Percentiles rank a stretch among this genome's conserved stretches.
These are phyloP conservation scores for Galeopterus variegatus DNA, from an alignment of 2,113 vertebrate species.

Conservation along the genomic window DNA sequence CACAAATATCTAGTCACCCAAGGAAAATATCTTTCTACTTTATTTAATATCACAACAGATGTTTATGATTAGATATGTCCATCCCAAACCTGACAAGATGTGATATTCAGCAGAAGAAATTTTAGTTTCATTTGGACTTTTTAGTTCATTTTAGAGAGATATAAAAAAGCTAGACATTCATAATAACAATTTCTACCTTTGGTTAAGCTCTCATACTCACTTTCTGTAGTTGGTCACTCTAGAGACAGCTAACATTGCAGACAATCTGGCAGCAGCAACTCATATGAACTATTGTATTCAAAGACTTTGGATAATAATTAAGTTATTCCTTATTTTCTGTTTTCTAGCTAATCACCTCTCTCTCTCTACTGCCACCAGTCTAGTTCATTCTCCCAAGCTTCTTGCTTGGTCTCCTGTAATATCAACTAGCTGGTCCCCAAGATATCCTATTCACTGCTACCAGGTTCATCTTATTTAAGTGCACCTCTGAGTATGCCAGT, in stretches of 20 bases:
- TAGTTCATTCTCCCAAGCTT: neutral
- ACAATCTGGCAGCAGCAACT: neutral
- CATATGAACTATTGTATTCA: neutral
- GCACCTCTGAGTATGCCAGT: neutral
- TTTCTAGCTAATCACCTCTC: neutral
- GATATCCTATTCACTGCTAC: neutral
- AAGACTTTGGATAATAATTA: neutral
- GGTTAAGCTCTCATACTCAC: neutral
- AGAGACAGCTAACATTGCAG: neutral
- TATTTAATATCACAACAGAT: neutral
- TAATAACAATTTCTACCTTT: neutral
- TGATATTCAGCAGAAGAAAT: neutral
- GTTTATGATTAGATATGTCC: neutral
- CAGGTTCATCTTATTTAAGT: neutral
- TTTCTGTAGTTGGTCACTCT: neutral
- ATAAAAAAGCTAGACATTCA: neutral
- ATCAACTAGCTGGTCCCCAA: fast-evolving
- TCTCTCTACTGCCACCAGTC: neutral
- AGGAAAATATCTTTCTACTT: neutral
- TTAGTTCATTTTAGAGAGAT: neutral
- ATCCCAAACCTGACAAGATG: neutral
- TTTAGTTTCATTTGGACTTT: neutral
- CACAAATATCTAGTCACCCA: neutral
- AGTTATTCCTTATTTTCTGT: neutral
- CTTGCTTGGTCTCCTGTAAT: neutral